Evolutionary conservation across 2,888 invertebrate genomes (phyloP), one percentile per base, ranked within the genome.

Genomic region (Andrena flavipes): DNA sequence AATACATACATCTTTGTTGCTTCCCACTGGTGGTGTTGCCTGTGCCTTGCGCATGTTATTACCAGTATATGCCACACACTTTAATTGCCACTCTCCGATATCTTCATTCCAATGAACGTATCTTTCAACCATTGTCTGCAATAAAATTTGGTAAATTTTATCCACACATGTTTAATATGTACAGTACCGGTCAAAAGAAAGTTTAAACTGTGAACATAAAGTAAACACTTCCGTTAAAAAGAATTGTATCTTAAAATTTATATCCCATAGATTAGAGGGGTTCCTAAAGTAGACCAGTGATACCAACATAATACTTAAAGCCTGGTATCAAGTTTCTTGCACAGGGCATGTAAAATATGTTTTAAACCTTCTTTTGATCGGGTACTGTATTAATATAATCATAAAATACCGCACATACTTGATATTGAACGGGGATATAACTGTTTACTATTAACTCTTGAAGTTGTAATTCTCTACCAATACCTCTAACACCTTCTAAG

Each of bases 71-170:
- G 99, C 99, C 7, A 99, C 99, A 94, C 99, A 99, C 93, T 97
- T 97, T 63, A 99, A 96, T 93, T 99, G 99, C 98, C 99, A 99
- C 94, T 99, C 99, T 48, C 99, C 99, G 48, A 99, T 98, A 92
- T 99, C 99, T 94, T 99, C 99, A 94, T 99, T 99, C 99, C 99
- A 99, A 91, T 98, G 97, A 60, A 99, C 97, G 92, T 99, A 98
- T 90, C 97, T 96, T 91, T 98, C 98, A 84, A 99, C 97, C 94
- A 98, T 96, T 67, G 97, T 97, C 97, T 98, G 92, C 26, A 91
- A 91, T 13, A 42, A 42, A 1, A 42, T 42, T 16, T 42, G 42
- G 16, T 42, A 16, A 42, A 42, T 42, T 42, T 42, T 16, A 16
- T 42, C 1, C 42, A 16, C 42, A 1, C 42, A 42, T 13, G 42